Conservation (phyloP, 2,797 vertebrate genomes). For the Myripristis murdjan region DNA sequence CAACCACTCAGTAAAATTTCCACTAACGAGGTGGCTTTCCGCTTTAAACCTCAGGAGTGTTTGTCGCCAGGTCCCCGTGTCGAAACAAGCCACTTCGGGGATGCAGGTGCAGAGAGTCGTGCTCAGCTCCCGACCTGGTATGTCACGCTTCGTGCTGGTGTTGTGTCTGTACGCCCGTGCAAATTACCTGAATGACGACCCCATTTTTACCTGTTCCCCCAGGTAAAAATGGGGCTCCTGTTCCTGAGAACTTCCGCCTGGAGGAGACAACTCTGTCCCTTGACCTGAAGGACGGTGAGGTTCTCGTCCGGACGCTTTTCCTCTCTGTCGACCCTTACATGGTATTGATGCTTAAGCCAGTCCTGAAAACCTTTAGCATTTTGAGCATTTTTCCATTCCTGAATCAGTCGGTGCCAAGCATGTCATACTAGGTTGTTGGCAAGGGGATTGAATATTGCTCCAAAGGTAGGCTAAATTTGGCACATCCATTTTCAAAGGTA, state of each 20-base stretch:
- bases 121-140: conserved; percentile 84
- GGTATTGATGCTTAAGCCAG: conserved; percentile 78
- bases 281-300: conserved; percentile 86
- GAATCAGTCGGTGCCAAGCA: no score
- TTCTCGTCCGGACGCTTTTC: conserved; percentile 89
- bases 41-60: not conserved
- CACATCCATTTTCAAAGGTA: no score
- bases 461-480: no score
- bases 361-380: no score
- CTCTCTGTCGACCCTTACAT: conserved; percentile 99
- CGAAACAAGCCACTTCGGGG: not conserved
- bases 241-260: conserved; percentile 89
- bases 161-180: no score
- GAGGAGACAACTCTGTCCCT: conserved; percentile 84
- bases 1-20: not conserved
- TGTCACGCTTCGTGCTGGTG: no score
- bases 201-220: conserved; percentile 20
- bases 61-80: conserved; percentile 20
- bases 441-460: no score
- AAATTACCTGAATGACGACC: no score
- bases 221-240: conserved; percentile 90
- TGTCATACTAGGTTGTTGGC: no score
- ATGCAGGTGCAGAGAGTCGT: conserved; percentile 81
- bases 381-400: no score
- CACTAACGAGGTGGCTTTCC: not conserved